Evolutionary conservation across 2,888 invertebrate species (phyloP), one percentile per base, ranked within the genome.

Genomic region (Abrostola triplasia): DNA sequence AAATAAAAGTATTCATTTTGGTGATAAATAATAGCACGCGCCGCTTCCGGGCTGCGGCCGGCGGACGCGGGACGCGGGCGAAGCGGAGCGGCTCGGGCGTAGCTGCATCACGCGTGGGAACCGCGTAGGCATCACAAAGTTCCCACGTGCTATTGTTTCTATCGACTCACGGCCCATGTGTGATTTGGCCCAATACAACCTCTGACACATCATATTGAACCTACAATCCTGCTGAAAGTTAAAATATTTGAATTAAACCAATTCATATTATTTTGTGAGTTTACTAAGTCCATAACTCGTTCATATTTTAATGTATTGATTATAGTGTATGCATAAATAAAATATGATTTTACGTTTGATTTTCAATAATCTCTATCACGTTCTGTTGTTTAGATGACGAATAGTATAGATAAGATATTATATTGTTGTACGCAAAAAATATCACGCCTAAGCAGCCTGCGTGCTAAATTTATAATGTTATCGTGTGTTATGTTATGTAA

Each of bases 101-200:
- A 59, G n/a, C 41, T 41, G 41, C 58, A 58, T 47, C 62, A 63
- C 72, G 80, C 87, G 86, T 88, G 86, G 87, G 87, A 87, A 88
- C 73, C 80, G 72, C 65, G 79, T 72, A 69, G 76, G 73, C 81
- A 73, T 73, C 80, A 71, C 72, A 70, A 67, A 74, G 80, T 87
- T 88, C 88, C 88, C 88, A 89, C 88, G 86, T 83, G 70, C 80
- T 77, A 85, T 88, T 89, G 88, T 88, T 77, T 79, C 59, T 64
- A 75, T 70, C 63, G 68, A 44, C 70, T 73, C 77, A 77, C 70
- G 74, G 74, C 62, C 78, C 40, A 24, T 10, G 40, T 11, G n/a
- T n/a, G n/a, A n/a, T n/a, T n/a, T n/a, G 13, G 44, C 44, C 24
- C 24, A 47, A 47, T 24, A 12, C 72, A 75, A 81, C 84, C 83